Percentiles rank a stretch among this genome's conserved stretches.
phyloP scores from a whole-genome alignment of 2,797 vertebrate species.

The Adelosebastes latens region DNA sequence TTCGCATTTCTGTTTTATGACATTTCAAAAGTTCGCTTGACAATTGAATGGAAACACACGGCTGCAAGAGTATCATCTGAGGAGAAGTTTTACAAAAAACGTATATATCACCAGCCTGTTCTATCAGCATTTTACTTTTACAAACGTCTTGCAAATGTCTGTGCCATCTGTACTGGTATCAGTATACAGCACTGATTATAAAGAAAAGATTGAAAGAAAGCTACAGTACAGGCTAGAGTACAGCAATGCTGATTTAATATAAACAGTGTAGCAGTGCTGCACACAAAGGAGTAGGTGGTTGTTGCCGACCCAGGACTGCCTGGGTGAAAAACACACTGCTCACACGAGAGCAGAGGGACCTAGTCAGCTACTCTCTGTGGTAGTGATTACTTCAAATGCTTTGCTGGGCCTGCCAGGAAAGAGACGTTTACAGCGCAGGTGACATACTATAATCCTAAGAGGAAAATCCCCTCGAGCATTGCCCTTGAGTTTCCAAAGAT shows the following conservation, averaged over 20 bases:
- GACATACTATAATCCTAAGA: conserved; percentile 34
- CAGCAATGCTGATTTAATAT: not conserved
- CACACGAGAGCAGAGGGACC: not conserved
- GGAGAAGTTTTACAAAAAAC: not conserved
- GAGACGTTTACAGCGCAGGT: conserved; percentile 43
- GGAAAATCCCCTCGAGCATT: conserved; percentile 28
- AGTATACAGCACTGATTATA: not conserved
- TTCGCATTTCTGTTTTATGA: no score
- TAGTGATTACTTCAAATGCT: conserved; percentile 23
- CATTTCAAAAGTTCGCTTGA: no score
- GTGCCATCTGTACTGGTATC: not conserved
- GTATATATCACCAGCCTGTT: not conserved
- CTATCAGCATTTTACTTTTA: not conserved
- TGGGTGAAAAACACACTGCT: conserved; percentile 13
- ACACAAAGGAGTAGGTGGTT: not conserved
- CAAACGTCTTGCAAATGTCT: not conserved
- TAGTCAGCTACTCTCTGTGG: conserved; percentile 20
- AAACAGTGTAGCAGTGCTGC: not conserved
- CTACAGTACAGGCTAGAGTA: not conserved
- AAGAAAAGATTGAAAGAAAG: not conserved
- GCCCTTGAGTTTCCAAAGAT: conserved; percentile 26
- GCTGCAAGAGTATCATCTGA: no score
- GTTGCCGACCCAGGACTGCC: not conserved
- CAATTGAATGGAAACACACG: no score
- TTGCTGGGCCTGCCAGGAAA: conserved; percentile 27